Base-by-base conservation (phyloP, 2,888 invertebrate genomes). In the Scaeva pyrastri region DNA sequence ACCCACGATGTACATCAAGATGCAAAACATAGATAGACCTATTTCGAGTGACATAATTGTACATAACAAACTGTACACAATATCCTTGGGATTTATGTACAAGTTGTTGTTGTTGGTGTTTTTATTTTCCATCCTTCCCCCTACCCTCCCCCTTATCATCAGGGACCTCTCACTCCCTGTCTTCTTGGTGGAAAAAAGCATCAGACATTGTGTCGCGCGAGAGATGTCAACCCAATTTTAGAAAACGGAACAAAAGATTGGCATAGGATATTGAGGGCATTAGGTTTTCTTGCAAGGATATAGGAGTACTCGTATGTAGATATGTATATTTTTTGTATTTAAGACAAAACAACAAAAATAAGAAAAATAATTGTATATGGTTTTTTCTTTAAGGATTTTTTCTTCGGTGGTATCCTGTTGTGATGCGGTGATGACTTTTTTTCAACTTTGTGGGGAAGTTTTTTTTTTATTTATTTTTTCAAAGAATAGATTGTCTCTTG, bases 221-320 rank as follows among this genome's bases (percentile, higher is more conserved):
- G 19, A 68, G 52, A 81, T 85, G 81, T 81, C 76, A 81, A 81
- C 85, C 72, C 21, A 81, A 73, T 81, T 85, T 81, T 68, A 50
- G 36, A 68, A 71, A 77, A 62, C 52, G 52, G 43, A 80, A 81
- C 75, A 85, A 85, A 48, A 68, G 72, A 68, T 71, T 81, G 72
- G 75, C 75, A 81, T 55, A 77, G 81, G 68, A 85, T 73, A 85
- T 85, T 76, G 81, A 62, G 76, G 81, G 68, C 85, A 85, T 77
- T 76, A 60, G 85, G 76, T 85, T 81, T 75, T 60, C 48, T 72
- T 64, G 16, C 52, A 70, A 79, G 52, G 70, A 74, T 79, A 62
- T 39, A n/a, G n/a, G n/a, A n/a, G 10, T 56, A 36, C 12, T 10
- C 8, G n/a, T n/a, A n/a, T 56, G 16, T 31, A 31, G 11, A 2